Base-by-base conservation (phyloP, 2,888 invertebrate genomes). In the Eutolmus rufibarbis region DNA sequence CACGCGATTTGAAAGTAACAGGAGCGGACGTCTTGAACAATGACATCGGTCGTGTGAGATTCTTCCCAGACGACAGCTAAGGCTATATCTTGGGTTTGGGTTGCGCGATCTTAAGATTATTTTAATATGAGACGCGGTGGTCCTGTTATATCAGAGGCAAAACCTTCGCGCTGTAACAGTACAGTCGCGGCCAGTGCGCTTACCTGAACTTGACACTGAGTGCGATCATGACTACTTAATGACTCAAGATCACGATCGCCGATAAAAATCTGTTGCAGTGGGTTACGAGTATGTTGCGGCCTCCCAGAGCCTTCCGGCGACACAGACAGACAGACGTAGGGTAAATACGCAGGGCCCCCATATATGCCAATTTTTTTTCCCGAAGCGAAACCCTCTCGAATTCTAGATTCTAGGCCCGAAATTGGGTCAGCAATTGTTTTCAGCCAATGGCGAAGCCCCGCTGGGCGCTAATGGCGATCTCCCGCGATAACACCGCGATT, bases 201-300 rank as follows among this genome's bases (percentile, higher is more conserved):
- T 46, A 40, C 78, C 46, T 78, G 78, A 78, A n/a, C 81, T 81
- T 51, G 51, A 81, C 81, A 81, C 46, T 74, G 37, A 37, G 16
- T 43, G 57, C 66, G 66, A 85, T 85, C 85, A 85, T 74, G 85
- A 82, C 85, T 74, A 28, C 46, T 74, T 74, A 85, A 85, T 85
- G 85, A 46, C 40, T 40, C 8, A 19, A 74, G 74, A 85, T 85
- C 85, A 85, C 85, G 85, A 85, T 43, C 85, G n/a, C 28, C 16
- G 28, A 85, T 43, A 37, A 85, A 85, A 46, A 85, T 43, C 43
- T 74, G 43, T 85, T 85, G 85, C 74, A 85, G 66, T 74, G 40
- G 85, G 85, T 85, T 43, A 82, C 8, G 74, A 85, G n/a, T 34
- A 28, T 66, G 23, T 28, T 23, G 28, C 23, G 66, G 0, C 28